These are phyloP conservation scores for Lepidochrysops patricia DNA, from an alignment of 2,888 invertebrate genomes.

Conservation along the genomic window DNA sequence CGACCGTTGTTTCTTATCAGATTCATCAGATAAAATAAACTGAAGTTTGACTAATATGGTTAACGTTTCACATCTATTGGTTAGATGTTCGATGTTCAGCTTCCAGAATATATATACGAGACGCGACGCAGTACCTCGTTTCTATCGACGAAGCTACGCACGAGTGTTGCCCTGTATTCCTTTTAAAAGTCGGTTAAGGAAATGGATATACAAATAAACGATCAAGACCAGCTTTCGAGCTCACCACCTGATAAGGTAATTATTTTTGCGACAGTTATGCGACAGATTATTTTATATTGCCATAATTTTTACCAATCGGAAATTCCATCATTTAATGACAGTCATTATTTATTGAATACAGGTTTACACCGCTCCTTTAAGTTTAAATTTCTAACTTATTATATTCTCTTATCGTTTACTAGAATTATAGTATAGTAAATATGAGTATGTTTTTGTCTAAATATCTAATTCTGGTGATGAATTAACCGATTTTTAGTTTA, in stretches of 20 bases:
- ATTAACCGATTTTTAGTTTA: too few species aligned
- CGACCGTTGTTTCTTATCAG: too few species aligned
- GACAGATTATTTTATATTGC: constrained; percentile 13
- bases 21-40: too few species aligned
- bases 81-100: neutral
- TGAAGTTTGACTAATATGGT: too few species aligned
- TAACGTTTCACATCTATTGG: too few species aligned
- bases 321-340: neutral
- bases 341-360: neutral
- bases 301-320: neutral
- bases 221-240: constrained; percentile 29
- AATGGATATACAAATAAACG: neutral
- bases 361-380: neutral
- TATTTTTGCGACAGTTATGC: constrained; percentile 14
- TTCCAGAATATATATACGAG: neutral
- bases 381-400: neutral
- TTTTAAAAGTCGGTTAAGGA: neutral
- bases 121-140: neutral
- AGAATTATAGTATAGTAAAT: too few species aligned
- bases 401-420: neutral
- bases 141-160: neutral
- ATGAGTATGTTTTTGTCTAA: too few species aligned
- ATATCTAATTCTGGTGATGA: too few species aligned
- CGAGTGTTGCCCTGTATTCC: neutral
- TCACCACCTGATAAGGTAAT: constrained; percentile 43